These are phyloP conservation scores for Spea bombifrons DNA, from an alignment of 2,113 vertebrate species.

Conservation along the genomic window DNA sequence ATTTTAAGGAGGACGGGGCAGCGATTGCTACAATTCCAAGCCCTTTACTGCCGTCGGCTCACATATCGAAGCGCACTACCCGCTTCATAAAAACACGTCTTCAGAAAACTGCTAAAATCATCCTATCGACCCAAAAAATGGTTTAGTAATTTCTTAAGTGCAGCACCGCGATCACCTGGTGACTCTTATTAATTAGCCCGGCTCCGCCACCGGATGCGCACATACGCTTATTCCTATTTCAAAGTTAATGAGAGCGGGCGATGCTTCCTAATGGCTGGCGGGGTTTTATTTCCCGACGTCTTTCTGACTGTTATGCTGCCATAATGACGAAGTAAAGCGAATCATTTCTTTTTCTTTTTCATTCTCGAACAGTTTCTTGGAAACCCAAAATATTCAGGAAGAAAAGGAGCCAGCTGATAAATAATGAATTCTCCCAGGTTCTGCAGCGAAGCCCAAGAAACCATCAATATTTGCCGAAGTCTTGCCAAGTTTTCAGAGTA, in stretches of 20 bases:
- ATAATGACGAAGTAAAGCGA: background rate
- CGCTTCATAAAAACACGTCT: no score
- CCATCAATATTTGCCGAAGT: conserved; percentile 24
- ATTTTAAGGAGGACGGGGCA: no score
- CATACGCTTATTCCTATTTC: background rate
- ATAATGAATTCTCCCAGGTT: background rate
- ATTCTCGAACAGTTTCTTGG: conserved; percentile 10
- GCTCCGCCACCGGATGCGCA: no score
- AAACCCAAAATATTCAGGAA: background rate
- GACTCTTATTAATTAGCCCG: no score
- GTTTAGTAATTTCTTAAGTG: no score
- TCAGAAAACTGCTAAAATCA: no score
- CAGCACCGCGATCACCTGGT: no score
- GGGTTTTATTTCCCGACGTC: background rate
- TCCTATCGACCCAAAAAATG: no score
- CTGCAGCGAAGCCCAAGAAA: background rate
- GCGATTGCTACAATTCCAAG: no score
- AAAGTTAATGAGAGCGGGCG: background rate
- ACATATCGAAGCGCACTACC: no score
- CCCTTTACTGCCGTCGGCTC: no score
- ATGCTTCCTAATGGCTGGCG: background rate
- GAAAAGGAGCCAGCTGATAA: conserved; percentile 5
- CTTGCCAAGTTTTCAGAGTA: background rate
- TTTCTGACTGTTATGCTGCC: background rate
- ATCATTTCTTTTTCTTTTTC: background rate